These are phyloP conservation scores for Calephelis virginiensis DNA, from an alignment of 1,140 invertebrate genomes.

Conservation along the genomic window DNA sequence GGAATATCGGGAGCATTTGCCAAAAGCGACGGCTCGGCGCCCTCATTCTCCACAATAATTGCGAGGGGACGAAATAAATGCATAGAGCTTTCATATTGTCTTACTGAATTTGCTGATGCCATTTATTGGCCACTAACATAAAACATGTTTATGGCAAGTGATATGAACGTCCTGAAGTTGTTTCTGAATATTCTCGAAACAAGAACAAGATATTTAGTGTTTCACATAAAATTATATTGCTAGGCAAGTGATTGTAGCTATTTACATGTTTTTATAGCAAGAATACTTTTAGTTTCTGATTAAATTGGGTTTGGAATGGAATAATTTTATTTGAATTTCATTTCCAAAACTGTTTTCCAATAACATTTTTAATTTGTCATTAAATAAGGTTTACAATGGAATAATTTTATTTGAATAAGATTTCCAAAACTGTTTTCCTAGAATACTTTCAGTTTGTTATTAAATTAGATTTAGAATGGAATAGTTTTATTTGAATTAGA, in stretches of 20 bases:
- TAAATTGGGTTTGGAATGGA: not conserved
- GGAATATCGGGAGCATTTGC: slow-evolving; percentile 54
- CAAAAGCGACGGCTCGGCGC: slow-evolving; percentile 63
- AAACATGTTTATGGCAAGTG: slow-evolving; percentile 76
- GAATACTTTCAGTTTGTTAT: too few species aligned
- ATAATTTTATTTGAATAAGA: too few species aligned
- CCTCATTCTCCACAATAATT: slow-evolving; percentile 64
- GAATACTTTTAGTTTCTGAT: not conserved
- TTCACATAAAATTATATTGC: slow-evolving; percentile 64
- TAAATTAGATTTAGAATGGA: too few species aligned
- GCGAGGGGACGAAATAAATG: slow-evolving; percentile 63
- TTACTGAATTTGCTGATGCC: slow-evolving; percentile 76
- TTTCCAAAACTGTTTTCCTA: too few species aligned
- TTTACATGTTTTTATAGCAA: not conserved
- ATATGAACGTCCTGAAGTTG: slow-evolving; percentile 63
- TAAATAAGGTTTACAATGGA: too few species aligned
- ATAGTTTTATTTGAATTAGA: not conserved
- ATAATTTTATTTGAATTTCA: not conserved
- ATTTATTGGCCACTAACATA: slow-evolving; percentile 78
- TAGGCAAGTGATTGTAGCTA: slow-evolving; percentile 26
- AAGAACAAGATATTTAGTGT: slow-evolving; percentile 64
- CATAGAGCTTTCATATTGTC: slow-evolving; percentile 72
- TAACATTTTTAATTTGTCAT: too few species aligned
- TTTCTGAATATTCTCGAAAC: slow-evolving; percentile 49
- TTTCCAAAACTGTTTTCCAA: too few species aligned